Evolutionary conservation across 2,888 invertebrate species (phyloP).

Genomic region (Andrena flavipes): DNA sequence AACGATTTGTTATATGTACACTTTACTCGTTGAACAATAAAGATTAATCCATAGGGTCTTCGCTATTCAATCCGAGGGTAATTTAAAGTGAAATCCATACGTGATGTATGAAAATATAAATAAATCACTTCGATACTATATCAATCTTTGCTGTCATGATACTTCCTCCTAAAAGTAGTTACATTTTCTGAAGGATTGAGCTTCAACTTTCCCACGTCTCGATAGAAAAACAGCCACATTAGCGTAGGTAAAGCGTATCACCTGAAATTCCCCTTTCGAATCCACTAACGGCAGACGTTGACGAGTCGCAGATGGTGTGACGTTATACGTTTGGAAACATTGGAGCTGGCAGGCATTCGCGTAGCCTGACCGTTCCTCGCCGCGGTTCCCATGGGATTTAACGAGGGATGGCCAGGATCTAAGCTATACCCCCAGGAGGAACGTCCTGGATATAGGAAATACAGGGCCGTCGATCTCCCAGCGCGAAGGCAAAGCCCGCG

Average conservation of each 20-base stretch:
- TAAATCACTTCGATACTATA: not conserved
- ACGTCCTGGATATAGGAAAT: constrained; percentile 75
- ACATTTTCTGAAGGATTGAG: not conserved
- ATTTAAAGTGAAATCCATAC: not conserved
- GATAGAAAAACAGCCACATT: constrained; percentile 11
- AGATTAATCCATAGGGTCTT: no score
- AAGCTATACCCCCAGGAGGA: constrained; percentile 67
- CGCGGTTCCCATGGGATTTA: constrained; percentile 73
- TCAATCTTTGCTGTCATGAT: not conserved
- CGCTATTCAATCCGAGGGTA: no score
- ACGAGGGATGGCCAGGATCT: constrained; percentile 75
- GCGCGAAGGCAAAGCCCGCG: constrained; percentile 77
- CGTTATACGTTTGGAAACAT: constrained; percentile 73
- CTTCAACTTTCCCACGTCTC: not conserved
- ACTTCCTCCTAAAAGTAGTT: not conserved
- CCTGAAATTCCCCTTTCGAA: constrained; percentile 27
- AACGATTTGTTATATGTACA: no score
- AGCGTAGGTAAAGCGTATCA: constrained; percentile 8
- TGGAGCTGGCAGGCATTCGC: constrained; percentile 51
- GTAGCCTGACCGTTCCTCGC: constrained; percentile 48
- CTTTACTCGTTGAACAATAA: no score
- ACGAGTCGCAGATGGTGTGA: constrained; percentile 64
- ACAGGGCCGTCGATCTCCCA: constrained; percentile 79
- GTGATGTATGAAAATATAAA: not conserved
- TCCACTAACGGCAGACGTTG: constrained; percentile 18